Percentiles rank a stretch among this genome's conserved stretches.
These are phyloP conservation scores for Sylvilagus floridanus DNA, from an alignment of 2,797 vertebrate genomes.

Conservation along the genomic window DNA sequence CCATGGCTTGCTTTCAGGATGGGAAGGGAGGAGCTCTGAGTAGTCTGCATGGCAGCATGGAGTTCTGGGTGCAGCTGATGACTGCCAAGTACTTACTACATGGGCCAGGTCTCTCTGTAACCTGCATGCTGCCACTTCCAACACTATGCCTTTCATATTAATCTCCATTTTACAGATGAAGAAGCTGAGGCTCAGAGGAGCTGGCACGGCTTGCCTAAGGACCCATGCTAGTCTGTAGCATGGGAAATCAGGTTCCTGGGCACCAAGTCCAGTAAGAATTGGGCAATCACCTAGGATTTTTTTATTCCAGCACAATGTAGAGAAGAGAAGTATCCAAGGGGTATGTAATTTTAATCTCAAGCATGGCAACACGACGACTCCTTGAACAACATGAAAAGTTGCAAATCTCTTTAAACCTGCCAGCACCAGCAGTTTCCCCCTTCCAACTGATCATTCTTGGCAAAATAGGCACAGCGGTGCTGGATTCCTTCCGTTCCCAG, in stretches of 20 bases:
- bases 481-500: constrained; percentile 72
- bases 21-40: not conserved
- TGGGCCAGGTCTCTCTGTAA: not conserved
- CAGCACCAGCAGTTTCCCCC: not conserved
- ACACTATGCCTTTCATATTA: not conserved
- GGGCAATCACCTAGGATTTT: constrained; percentile 58
- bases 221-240: not conserved
- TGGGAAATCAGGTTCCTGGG: not conserved
- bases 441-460: constrained; percentile 67
- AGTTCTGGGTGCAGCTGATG: not conserved
- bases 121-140: not conserved
- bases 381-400: constrained; percentile 69
- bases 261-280: constrained; percentile 46
- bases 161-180: not conserved
- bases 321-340: constrained; percentile 74
- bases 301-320: constrained; percentile 66
- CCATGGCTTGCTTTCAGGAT: not conserved
- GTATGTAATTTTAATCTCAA: constrained; percentile 61
- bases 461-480: constrained; percentile 75
- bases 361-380: constrained; percentile 56
- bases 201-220: not conserved
- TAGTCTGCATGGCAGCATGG: not conserved
- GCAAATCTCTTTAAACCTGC: constrained; percentile 63
- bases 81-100: not conserved
- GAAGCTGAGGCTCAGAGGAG: not conserved